Base-by-base conservation (phyloP, 2,888 invertebrate genomes). In the Nowickia ferox region DNA sequence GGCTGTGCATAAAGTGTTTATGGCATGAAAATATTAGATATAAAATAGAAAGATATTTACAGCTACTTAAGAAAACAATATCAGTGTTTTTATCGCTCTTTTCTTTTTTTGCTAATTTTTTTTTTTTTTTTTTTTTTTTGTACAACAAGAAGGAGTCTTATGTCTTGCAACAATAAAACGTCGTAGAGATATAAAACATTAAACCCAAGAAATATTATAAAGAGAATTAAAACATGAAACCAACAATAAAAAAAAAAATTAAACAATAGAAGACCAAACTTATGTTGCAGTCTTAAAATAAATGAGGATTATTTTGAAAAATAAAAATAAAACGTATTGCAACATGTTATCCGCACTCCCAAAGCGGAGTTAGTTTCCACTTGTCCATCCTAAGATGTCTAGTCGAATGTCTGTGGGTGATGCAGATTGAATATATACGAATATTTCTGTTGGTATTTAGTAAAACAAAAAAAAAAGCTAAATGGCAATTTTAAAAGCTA, bases 1-100 rank as follows among this genome's bases (percentile, higher is more conserved):
- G 63, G 15, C 22, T 76, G 65, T 63, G 80, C 71, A 8, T 15
- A 30, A 65, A 76, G 61, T 84, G 40, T 72, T 76, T 75, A 40
- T 68, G 74, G 69, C 78, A 75, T 38, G 48, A 76, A 71, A 59
- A 68, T 44, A 48, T 51, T 69, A 51, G 69, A 71, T 69, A 51
- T 65, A 71, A 80, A 76, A 76, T 53, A 51, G 53, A 68, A 55
- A 78, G 53, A 65, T 65, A 80, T 76, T 76, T 76, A 77, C 80
- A 77, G 84, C 80, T 80, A 80, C 80, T 84, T 84, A 80, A 72
- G 84, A 84, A 84, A 80, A 84, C 84, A 84, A 80, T 84, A 84
- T 76, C 80, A 65, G 55, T 17, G 46, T 63, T 48, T 84, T 59
- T 74, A 75, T 63, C 51, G 53, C 51, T 40, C 69, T 75, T 72